Percentiles rank a stretch among this genome's conserved stretches.
phyloP scores from a whole-genome alignment of 2,888 invertebrate species.

The Macaria liturata region DNA sequence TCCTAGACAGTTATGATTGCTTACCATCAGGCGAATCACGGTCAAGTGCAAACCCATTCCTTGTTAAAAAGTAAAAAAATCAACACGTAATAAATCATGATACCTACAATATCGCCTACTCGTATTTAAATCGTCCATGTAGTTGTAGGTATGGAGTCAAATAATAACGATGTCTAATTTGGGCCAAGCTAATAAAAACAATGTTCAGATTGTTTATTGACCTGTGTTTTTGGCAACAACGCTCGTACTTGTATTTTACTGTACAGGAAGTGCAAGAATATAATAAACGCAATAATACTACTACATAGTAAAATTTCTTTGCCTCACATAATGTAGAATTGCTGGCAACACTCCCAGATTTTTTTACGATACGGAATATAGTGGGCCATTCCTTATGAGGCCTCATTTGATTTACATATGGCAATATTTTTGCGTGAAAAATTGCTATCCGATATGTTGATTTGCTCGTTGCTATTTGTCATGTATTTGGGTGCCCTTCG shows the following conservation, averaged over 20 bases:
- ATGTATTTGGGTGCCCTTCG: neutral
- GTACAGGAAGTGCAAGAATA: conserved; percentile 20
- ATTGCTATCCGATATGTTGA: conserved; percentile 21
- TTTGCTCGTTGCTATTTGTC: conserved; percentile 12
- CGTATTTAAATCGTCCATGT: too few species aligned
- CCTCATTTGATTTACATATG: conserved; percentile 24
- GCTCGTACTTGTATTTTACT: conserved; percentile 12
- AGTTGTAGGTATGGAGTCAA: too few species aligned
- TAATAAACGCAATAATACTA: conserved; percentile 21
- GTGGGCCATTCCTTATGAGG: conserved; percentile 15
- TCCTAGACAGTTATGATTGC: too few species aligned
- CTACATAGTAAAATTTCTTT: conserved; percentile 14
- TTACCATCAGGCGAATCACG: too few species aligned
- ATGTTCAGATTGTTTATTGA: too few species aligned
- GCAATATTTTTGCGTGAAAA: conserved; percentile 19
- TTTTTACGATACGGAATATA: conserved; percentile 23
- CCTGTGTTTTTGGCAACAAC: conserved; percentile 10
- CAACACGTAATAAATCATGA: too few species aligned
- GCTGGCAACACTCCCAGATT: conserved; percentile 22
- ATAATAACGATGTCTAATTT: too few species aligned
- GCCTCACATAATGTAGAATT: conserved; percentile 10
- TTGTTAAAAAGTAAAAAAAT: too few species aligned
- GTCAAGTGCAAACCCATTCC: too few species aligned
- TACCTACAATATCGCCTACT: too few species aligned
- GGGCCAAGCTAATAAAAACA: too few species aligned